These are phyloP conservation scores for Tenebrosternarchus preto DNA, from an alignment of 2,113 vertebrate genomes.

Conservation along the genomic window DNA sequence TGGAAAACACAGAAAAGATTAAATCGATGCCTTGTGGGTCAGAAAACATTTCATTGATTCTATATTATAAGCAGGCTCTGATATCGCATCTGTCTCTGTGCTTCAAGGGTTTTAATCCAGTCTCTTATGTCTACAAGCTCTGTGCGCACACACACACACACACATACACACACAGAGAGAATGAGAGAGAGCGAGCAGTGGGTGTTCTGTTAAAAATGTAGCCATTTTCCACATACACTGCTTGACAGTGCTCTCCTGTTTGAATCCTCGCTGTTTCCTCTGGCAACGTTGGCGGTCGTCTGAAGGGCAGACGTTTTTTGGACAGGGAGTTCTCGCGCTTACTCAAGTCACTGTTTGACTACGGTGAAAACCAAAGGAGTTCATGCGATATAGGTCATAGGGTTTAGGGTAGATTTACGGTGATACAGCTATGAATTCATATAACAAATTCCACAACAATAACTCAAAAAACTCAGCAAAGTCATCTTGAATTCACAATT, in stretches of 20 bases:
- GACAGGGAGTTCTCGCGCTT: background rate
- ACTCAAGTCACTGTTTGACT: background rate
- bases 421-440: background rate
- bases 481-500: background rate
- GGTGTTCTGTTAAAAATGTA: slow-evolving; percentile 27
- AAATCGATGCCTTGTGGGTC: background rate
- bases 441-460: too few relatives aligned
- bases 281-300: slow-evolving; percentile 35
- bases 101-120: slow-evolving; percentile 15
- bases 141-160: too few relatives aligned
- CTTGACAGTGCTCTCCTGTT: slow-evolving; percentile 27
- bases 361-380: background rate
- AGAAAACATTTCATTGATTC: background rate
- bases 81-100: slow-evolving; percentile 3
- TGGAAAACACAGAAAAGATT: background rate
- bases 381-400: background rate
- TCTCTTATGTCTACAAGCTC: slow-evolving; percentile 9
- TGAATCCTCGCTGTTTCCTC: slow-evolving; percentile 35
- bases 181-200: background rate
- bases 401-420: background rate
- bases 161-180: too few relatives aligned
- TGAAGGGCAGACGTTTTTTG: slow-evolving; percentile 33
- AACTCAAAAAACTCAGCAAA: too few relatives aligned
- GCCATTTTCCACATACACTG: background rate
- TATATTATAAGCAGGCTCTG: background rate